phyloP scores from a whole-genome alignment of 2,113 vertebrate genomes.

The Acrocephalus arundinaceus region DNA sequence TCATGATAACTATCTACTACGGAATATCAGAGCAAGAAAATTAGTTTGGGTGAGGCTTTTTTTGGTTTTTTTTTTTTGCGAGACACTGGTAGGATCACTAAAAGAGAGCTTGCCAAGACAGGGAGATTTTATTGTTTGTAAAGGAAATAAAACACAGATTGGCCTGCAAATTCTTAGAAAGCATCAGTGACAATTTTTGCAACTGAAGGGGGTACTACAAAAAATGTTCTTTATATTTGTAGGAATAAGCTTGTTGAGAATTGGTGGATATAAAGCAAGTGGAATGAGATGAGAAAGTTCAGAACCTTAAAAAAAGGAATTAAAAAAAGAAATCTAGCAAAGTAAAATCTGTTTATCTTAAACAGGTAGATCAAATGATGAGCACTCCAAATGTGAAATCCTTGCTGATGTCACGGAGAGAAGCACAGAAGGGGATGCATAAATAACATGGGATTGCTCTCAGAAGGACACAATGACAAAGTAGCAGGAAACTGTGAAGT shows the following conservation, averaged over 20 bases:
- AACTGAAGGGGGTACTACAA: background rate
- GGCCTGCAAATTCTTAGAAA: background rate
- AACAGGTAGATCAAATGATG: background rate
- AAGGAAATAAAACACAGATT: background rate
- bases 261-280: background rate
- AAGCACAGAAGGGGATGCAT: background rate
- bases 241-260: background rate
- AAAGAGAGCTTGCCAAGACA: background rate
- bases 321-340: background rate
- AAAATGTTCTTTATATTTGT: background rate
- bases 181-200: background rate
- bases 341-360: background rate
- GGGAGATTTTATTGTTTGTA: background rate
- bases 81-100: background rate
- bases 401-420: background rate
- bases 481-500: background rate
- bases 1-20: conserved; percentile 10
- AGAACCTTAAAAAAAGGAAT: background rate
- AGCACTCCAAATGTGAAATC: background rate
- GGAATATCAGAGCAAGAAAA: background rate
- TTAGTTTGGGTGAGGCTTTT: background rate
- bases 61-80: background rate
- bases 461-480: background rate
- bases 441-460: background rate
- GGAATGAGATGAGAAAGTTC: background rate